Base-by-base conservation (phyloP, 2,797 vertebrate species). In the Periparus ater region DNA sequence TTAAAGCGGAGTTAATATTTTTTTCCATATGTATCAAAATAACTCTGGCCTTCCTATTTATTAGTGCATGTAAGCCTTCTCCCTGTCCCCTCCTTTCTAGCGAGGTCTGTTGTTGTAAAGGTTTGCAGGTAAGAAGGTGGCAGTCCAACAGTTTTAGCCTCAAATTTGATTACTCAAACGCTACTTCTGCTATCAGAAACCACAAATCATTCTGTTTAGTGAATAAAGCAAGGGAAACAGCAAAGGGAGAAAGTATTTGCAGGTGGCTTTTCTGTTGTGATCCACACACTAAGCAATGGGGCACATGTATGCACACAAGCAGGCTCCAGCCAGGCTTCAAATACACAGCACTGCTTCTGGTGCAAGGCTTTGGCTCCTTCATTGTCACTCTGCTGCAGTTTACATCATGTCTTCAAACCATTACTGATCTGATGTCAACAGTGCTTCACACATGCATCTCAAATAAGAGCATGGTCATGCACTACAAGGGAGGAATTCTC, bases 1-100 rank as follows among this genome's bases (percentile, higher is more conserved):
- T 93, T 72, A 85, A 88, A 91, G 77, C 80, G 91, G 27, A 85
- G 73, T 76, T 92, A 71, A 27, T 91, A 20, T 78, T 94, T 93
- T 86, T 86, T 81, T 23, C 79, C 61, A 29, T 62, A 50, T 26
- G n/a, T 79, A 91, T 50, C 68, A 60, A 80, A 93, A 93, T 88
- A 92, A 78, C 61, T 91, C 48, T 81, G 53, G 55, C 60, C 74
- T 76, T 77, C 50, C 62, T 76, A 15, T 62, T 86, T 76, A n/a
- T 76, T 57, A 78, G 38, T 34, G 71, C 38, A 9, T 5, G n/a
- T 12, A 32, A 68, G n/a, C 11, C 36, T 68, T 32, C 34, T 77
- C 45, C 36, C 30, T 1, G 0, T 11, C 25, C 61, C 23, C 36
- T 62, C 63, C 67, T 48, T 58, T 27, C 81, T 3, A 5, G n/a